Evolutionary conservation across 2,888 invertebrate species (phyloP), one percentile per base, ranked within the genome.

Genomic region (Tipula confusa): DNA sequence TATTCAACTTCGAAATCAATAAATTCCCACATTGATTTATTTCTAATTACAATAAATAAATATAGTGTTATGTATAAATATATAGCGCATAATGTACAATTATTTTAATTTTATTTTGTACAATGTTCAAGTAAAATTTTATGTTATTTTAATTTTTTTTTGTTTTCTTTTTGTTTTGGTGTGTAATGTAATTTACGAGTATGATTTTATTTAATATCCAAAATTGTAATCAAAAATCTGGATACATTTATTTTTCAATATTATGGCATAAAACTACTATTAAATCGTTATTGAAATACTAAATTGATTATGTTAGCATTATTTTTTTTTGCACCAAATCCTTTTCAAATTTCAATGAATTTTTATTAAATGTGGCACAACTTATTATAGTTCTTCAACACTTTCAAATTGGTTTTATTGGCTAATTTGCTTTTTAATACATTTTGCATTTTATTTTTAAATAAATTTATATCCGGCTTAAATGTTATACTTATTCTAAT

Each of bases 21-120:
- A 64, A 64, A 43, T 43, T 64, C 64, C 24, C 4, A 7, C 43
- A 64, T 64, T 64, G 64, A 64, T 64, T 64, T 24, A 64, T 24
- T 64, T 9, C 64, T 64, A 64, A 64, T 64, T 64, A 24, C n/a
- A 64, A 64, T 64, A 64, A 64, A 64, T 64, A 64, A 64, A 64
- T n/a, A n/a, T 64, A 64, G 64, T 2, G 3, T 43, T n/a, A 43
- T 43, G 13, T 43, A 64, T 64, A 64, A 64, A 64, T 24, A 43
- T 9, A 11, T 6, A 15, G 15, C n/a, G 64, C 0, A 2, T 43
- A 7, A 43, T 43, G 13, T 43, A 64, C 24, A 64, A 64, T 24
- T 24, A 43, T 9, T 15, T 6, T 4, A 11, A 15, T 24, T 64
- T 24, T 64, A 11, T 18, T 64, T 9, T 64, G 18, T 64, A 24